phyloP scores from a whole-genome alignment of 2,888 invertebrate species.

The Lucinisca nassula region DNA sequence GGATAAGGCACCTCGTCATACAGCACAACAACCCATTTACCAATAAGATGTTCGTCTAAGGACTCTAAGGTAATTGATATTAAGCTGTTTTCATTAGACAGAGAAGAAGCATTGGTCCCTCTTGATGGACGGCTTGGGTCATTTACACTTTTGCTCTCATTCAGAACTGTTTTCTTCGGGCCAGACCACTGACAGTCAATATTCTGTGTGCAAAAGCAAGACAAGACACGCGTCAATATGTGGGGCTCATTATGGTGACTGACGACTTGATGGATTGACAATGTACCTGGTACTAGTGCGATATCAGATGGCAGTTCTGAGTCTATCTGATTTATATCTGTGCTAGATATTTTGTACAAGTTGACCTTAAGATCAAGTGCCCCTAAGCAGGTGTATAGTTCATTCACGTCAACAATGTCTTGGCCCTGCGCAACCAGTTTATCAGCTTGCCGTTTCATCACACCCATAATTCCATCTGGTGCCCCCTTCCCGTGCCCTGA shows the following conservation, averaged over 20 bases:
- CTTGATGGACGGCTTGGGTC: no score
- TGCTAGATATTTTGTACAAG: neutral
- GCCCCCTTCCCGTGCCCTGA: slow-evolving; percentile 85
- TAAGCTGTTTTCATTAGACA: no score
- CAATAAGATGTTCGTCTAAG: slow-evolving; percentile 35
- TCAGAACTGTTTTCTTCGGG: neutral
- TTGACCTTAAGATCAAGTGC: neutral
- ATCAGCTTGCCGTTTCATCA: slow-evolving; percentile 80
- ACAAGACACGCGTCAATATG: neutral
- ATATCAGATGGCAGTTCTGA: neutral
- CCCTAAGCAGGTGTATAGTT: neutral
- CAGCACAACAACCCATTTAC: slow-evolving; percentile 29
- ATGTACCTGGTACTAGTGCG: neutral
- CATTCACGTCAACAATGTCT: neutral
- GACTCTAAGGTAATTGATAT: neutral
- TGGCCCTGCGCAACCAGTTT: slow-evolving; percentile 32
- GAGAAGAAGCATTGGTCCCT: no score
- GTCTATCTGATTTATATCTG: neutral
- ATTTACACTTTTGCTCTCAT: neutral
- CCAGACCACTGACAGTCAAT: neutral
- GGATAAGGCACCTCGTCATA: slow-evolving; percentile 48
- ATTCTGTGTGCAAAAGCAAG: neutral
- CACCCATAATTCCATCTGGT: slow-evolving; percentile 83
- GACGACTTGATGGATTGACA: neutral
- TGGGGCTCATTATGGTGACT: no score